Conservation (phyloP, 2,888 invertebrate species). For the Heliconius erato region DNA sequence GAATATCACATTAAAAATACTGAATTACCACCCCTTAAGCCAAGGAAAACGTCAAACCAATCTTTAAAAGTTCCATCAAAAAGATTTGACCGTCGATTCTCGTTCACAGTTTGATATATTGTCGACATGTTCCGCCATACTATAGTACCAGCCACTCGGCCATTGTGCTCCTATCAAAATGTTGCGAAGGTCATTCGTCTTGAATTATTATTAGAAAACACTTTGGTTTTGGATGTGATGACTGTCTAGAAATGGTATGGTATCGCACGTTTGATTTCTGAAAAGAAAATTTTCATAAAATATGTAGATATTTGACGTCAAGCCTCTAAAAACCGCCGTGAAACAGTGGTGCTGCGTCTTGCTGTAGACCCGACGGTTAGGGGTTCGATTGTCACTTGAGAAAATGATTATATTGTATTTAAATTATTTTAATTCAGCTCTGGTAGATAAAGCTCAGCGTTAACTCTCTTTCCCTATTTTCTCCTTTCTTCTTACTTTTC, state of each 20-base stretch:
- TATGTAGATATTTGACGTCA: background rate
- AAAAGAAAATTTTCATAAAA: background rate
- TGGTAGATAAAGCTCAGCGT: too few species aligned
- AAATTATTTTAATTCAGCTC: too few species aligned
- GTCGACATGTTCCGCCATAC: conserved; percentile 1
- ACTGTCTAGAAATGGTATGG: background rate
- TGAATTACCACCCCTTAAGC: background rate
- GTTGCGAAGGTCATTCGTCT: conserved; percentile 24
- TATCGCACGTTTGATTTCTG: background rate
- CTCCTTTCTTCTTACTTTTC: too few species aligned
- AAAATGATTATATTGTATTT: too few species aligned
- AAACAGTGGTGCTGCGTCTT: too few species aligned
- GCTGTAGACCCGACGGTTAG: too few species aligned
- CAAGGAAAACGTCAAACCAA: background rate
- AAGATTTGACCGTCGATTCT: background rate
- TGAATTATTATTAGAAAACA: conserved; percentile 14
- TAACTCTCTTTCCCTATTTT: too few species aligned
- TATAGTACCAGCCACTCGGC: background rate
- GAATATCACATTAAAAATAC: background rate
- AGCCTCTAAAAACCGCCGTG: too few species aligned
- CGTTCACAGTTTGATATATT: conserved; percentile 14
- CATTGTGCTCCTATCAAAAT: conserved; percentile 10
- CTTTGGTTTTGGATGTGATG: background rate
- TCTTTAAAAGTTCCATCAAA: conserved; percentile 7
- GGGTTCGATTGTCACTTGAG: too few species aligned